A percentile compares a stretch with the other conserved stretches of the same genome.
Evolutionary conservation across 2,113 vertebrate species (phyloP).

Genomic region (Acinonyx jubatus): DNA sequence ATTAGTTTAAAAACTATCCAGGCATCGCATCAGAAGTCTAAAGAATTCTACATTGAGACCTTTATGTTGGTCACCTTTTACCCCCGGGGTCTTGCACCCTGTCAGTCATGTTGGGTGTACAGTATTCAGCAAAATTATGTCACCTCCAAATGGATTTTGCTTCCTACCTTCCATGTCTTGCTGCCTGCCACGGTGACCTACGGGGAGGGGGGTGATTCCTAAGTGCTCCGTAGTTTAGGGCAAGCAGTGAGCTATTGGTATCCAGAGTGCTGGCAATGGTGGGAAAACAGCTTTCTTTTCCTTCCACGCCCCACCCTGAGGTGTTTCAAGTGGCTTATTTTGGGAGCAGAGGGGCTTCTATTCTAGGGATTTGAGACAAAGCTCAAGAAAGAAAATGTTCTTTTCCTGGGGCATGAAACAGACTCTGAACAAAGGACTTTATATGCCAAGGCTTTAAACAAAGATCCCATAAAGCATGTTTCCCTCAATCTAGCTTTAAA

Average conservation of each 20-base stretch:
- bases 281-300: neutral
- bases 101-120: fast-evolving
- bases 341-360: neutral
- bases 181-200: neutral
- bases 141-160: neutral
- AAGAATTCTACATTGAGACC: neutral
- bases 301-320: neutral
- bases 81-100: neutral
- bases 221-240: neutral
- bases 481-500: neutral
- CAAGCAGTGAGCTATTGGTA: neutral
- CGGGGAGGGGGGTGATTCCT: neutral
- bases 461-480: neutral
- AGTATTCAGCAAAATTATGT: neutral
- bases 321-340: neutral
- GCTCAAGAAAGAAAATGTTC: neutral
- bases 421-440: neutral
- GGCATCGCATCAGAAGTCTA: neutral
- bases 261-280: neutral
- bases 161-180: neutral
- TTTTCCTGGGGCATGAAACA: neutral
- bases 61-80: neutral
- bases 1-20: neutral
- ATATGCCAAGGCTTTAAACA: neutral
- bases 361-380: neutral